phyloP scores from a whole-genome alignment of 2,113 vertebrate species.

The Cyprinodon brontotheroides region DNA sequence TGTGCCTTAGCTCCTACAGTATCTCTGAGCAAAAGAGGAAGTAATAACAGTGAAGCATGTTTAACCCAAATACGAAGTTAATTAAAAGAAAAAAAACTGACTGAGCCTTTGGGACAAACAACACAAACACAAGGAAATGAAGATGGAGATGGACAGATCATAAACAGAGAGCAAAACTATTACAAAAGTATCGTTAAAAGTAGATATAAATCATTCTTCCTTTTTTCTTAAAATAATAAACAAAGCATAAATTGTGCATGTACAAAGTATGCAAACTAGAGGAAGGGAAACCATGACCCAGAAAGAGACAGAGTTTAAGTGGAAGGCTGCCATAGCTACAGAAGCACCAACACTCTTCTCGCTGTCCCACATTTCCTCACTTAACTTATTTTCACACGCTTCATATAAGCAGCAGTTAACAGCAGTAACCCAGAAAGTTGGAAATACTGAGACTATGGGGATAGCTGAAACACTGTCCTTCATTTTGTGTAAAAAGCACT shows the following conservation, averaged over 20 bases:
- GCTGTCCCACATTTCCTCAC: slow-evolving; percentile 38
- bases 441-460: slow-evolving; percentile 10
- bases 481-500: slow-evolving; percentile 21
- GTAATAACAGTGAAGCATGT: slow-evolving; percentile 48
- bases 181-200: not conserved
- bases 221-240: not conserved
- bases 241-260: not conserved
- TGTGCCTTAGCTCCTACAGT: slow-evolving; percentile 38
- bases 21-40: slow-evolving; percentile 31
- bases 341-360: slow-evolving; percentile 4
- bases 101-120: slow-evolving; percentile 30
- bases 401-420: slow-evolving; percentile 7
- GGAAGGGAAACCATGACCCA: slow-evolving; percentile 28
- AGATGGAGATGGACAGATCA: slow-evolving; percentile 18
- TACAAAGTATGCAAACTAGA: not conserved
- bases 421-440: not conserved
- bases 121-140: slow-evolving; percentile 11
- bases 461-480: slow-evolving; percentile 12
- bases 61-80: slow-evolving; percentile 74
- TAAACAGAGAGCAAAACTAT: not conserved
- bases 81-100: slow-evolving; percentile 63
- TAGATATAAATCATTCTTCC: not conserved
- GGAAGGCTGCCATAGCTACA: slow-evolving; percentile 27
- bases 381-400: slow-evolving; percentile 1
- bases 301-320: slow-evolving; percentile 29